Evolutionary conservation across 2,797 vertebrate genomes (phyloP).

Genomic region (Myotis pilosus): DNA sequence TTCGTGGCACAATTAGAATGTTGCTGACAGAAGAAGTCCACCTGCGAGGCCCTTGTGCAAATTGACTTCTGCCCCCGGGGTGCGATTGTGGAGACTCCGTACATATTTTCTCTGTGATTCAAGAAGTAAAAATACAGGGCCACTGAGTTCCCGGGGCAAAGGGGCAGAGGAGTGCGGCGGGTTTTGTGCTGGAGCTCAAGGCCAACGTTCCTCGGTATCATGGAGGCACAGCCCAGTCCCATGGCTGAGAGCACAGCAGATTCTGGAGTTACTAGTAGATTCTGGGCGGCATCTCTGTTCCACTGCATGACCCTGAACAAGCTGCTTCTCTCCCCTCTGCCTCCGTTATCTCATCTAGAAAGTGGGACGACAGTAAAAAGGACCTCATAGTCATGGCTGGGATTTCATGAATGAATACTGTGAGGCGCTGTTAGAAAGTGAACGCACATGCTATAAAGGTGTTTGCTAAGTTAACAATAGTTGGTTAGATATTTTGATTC

Average conservation of each 20-base stretch:
- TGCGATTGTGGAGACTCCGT: constrained; percentile 63
- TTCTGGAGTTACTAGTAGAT: not conserved
- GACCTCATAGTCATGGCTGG: not conserved
- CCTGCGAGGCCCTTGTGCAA: constrained; percentile 62
- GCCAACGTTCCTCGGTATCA: not conserved
- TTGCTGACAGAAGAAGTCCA: constrained; percentile 59
- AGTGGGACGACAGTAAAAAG: not conserved
- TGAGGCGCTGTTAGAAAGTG: not conserved
- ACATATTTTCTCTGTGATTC: constrained; percentile 79
- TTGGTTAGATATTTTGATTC: not conserved
- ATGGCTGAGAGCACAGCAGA: not conserved
- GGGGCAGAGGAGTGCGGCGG: constrained; percentile 51
- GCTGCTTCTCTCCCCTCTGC: not conserved
- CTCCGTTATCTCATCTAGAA: not conserved
- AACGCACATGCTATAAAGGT: not conserved
- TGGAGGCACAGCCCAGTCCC: not conserved
- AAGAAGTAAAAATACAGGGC: constrained; percentile 64
- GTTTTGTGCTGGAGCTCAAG: constrained; percentile 54
- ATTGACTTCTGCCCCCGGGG: constrained; percentile 66
- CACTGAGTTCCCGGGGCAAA: constrained; percentile 70
- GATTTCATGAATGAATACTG: not conserved
- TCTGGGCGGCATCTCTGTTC: not conserved
- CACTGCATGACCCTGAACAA: not conserved
- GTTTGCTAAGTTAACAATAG: not conserved
- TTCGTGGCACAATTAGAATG: constrained; percentile 42